Evolutionary conservation across 2,113 vertebrate genomes (phyloP), one percentile per base, ranked within the genome.

Genomic region (Campylorhamphus procurvoides): DNA sequence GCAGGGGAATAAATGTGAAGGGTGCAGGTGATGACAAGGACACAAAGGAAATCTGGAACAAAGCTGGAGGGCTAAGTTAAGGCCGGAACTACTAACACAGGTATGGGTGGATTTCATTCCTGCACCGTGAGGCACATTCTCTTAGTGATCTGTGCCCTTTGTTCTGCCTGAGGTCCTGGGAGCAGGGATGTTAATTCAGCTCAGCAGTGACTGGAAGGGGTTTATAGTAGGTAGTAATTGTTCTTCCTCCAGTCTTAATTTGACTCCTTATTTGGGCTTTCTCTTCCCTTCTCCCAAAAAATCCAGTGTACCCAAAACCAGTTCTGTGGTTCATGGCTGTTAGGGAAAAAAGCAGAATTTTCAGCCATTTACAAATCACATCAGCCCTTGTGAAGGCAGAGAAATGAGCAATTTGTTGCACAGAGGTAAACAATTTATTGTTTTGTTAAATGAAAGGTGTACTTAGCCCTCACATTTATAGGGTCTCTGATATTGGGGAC

Each of bases 401-500:
- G 64, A 74, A 92, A 81, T 29, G 19, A 83, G n/a, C 5, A 17
- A 39, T 89, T 81, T 90, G 75, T 77, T 94, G 92, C 39, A 23
- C 29, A 64, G 72, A 52, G 64, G 46, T 17, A 95, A 78, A 71
- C 42, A 90, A 84, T 87, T 84, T 88, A 89, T 68, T 90, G 73
- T 62, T 95, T 89, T 12, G 40, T 90, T 96, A 84, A 95, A 75
- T 68, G 76, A 56, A 82, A 75, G 46, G 47, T 78, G 58, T 52
- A 4, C 79, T 93, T 94, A 81, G 64, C 46, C 14, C 71, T 90
- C 84, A 88, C 59, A 33, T 90, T 91, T 83, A 59, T 78, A 59
- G 79, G 64, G 39, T 71, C 44, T 94, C 67, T 69, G 88, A 40
- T 88, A 68, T 1, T 52, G 20, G 85, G 71, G 75, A 31, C 42